Base-by-base conservation (phyloP, 2,888 invertebrate species). In the Ichneumoninae sp. region DNA sequence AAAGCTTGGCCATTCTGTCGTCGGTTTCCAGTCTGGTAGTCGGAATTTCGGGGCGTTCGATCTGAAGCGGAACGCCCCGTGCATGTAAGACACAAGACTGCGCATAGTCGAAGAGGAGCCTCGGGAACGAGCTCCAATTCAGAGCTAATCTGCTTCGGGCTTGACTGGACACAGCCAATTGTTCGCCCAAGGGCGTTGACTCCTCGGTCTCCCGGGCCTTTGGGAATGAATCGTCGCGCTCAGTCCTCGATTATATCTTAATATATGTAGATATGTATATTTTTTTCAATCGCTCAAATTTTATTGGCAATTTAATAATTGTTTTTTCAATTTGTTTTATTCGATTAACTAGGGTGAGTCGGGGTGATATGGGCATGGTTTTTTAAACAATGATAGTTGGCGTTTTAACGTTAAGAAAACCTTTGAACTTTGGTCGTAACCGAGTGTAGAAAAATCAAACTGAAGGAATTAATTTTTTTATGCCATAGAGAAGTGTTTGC, bases 141-240 rank as follows among this genome's bases (percentile, higher is more conserved):
- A 79, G 66, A 60, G 79, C 60, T 82, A 79, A 75, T 84, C 81
- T 79, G 33, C 66, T 79, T 65, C 66, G 70, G 71, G 16, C 72
- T 33, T 50, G 75, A 26, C 75, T 72, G 72, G 76, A 66, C 78
- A 71, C 54, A 66, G 74, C 82, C 57, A 84, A 84, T 84, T 82
- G 84, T 75, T 52, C 71, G 71, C 8, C n/a, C 3, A n/a, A 36
- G 84, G 82, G 79, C 82, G 75, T 82, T 79, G 82, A 84, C 84
- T 70, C 70, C 78, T 79, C 44, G 44, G 22, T 57, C 80, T 80
- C 50, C 40, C 50, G 78, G 72, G 19, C 36, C 68, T 70, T 33
- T 70, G 65, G 62, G 22, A 57, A 71, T 68, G 22, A 26, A 71
- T 68, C 76, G 60, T 74, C 74, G 22, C 54, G 26, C 65, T 75